Conservation (phyloP, 2,113 vertebrate species). For the Crotophaga sulcirostris region DNA sequence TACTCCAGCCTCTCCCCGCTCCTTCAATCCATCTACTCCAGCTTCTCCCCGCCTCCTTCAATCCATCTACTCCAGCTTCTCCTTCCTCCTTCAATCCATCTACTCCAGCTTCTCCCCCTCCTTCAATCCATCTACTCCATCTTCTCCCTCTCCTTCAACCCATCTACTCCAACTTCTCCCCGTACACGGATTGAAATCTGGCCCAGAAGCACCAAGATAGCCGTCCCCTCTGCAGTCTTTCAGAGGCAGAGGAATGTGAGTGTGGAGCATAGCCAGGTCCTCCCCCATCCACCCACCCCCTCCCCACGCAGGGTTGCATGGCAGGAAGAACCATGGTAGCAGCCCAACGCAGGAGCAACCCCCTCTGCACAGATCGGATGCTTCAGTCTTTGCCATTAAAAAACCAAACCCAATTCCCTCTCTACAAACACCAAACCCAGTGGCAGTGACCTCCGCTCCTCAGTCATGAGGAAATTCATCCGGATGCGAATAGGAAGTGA, state of each 20-base stretch:
- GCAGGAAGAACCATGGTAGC: accelerated
- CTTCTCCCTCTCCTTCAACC: too few species aligned
- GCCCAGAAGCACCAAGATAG: not conserved
- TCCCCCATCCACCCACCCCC: accelerated
- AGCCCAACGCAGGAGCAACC: not conserved
- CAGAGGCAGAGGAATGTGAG: not conserved
- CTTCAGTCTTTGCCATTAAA: not conserved
- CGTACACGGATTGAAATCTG: accelerated
- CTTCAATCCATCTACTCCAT: too few species aligned
- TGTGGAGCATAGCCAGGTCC: not conserved
- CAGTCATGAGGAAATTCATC: not conserved
- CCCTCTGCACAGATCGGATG: not conserved
- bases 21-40: too few species aligned
- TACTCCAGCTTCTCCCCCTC: too few species aligned
- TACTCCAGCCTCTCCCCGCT: too few species aligned
- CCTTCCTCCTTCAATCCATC: too few species aligned
- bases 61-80: too few species aligned
- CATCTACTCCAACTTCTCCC: not conserved
- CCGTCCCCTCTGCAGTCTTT: not conserved
- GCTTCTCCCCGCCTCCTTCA: too few species aligned
- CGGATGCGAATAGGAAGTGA: not conserved
- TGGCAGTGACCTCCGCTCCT: not conserved
- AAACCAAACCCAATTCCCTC: not conserved
- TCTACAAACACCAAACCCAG: not conserved
- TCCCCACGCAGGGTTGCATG: accelerated